Evolutionary conservation across 1,140 invertebrate species (phyloP), one percentile per base, ranked within the genome.

Genomic region (Calliphora vicina): DNA sequence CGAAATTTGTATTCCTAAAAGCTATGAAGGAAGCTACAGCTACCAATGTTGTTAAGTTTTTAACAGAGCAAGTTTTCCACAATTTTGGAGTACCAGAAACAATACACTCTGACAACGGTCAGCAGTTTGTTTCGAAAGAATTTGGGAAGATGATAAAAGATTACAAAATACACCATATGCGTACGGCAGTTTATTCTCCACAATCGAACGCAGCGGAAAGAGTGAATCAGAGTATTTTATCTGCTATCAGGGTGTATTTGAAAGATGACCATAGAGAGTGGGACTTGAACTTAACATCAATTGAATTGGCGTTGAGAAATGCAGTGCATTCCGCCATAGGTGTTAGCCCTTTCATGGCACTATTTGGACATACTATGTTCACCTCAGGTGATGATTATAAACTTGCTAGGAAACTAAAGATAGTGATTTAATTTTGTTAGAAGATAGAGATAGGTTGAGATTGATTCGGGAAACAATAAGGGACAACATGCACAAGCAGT

Each of bases 191-290:
- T 29, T 8, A 29, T 29, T 29, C 29, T 29, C 29, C 29, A 29
- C 29, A 29, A 29, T 29, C 29, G 29, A 29, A 29, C 29, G 29
- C 29, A 29, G 29, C 29, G 29, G 29, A 29, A 29, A 29, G 29
- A 29, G 29, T 29, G 12, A 76, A 76, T 42, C 26, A 76, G 17
- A 17, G 27, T n/a, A 57, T 82, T 13, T 27, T 42, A 4, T 50
- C 61, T 23, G 71, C 61, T 23, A 42, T 82, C 4, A 81, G 50
- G 17, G 80, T 42, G 20, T 81, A 61, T 81, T 25, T 81, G 20
- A 43, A 27, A 1, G 26, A 23, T 6, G 80, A 81, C 26, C 80
- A 81, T 17, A 13, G 10, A 50, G 15, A 50, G 15, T 50, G 45
- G 45, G 45, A 50, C 12, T 12, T 17, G 15, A 12, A 50, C 15